Evolutionary conservation across 2,888 invertebrate species (phyloP), one percentile per base, ranked within the genome.

Genomic region (Eristalinus aeneus): DNA sequence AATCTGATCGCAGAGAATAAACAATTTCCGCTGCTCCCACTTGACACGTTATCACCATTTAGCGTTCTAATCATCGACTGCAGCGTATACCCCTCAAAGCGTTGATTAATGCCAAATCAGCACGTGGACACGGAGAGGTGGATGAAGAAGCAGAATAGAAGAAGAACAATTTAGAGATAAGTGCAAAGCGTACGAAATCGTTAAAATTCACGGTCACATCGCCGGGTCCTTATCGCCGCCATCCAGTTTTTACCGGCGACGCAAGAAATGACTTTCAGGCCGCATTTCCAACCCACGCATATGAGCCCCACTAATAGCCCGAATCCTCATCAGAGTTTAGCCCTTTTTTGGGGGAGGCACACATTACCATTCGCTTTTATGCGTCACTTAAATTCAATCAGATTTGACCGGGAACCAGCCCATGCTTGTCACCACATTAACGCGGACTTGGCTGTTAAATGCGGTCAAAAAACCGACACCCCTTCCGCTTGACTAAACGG

Each of bases 371-470:
- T 65, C 54, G 3, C 23, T 4, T 73, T 73, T 60, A 73, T 73
- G 63, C 16, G 11, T 10, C 56, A 9, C 39, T 74, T 74, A 39
- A 56, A 74, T 74, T 39, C 56, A 65, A 74, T 74, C 64, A 74
- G 58, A 74, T 22, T 56, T 69, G 23, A 69, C 36, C 58, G 58
- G 56, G 23, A 46, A 46, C 6, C 36, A 46, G 12, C 16, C 74
- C 31, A 58, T 65, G 65, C 56, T 74, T 74, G 74, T 74, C 74
- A 64, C 32, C 54, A 61, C 39, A 56, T 34, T 11, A 58, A 46
- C 16, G 8, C 1, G 1, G 34, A 34, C 6, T 12, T 39, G 39
- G 10, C 8, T 10, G 34, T 4, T 34, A 10, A 34, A 34, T 34
- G 34, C 39, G n/a, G 39, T 39, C 39, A 16, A 11, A 27, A 27